These are phyloP conservation scores for Etheostoma cragini DNA, from an alignment of 2,113 vertebrate genomes.

Conservation along the genomic window DNA sequence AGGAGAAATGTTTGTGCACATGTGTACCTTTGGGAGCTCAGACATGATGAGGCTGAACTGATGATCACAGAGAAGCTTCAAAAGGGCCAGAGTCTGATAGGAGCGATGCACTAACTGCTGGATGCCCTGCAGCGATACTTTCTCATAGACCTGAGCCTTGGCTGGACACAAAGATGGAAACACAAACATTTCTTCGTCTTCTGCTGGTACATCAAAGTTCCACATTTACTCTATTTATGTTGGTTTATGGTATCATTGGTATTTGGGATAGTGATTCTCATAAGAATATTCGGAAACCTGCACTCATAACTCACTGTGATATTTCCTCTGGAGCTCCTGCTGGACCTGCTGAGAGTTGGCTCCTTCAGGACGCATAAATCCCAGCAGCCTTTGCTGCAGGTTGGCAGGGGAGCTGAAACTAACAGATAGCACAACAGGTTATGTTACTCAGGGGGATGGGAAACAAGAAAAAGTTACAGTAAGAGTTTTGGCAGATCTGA, in stretches of 20 bases:
- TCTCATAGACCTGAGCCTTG: slow-evolving; percentile 95
- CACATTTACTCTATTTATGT: background rate
- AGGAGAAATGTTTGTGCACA: background rate
- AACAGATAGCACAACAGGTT: slow-evolving; percentile 38
- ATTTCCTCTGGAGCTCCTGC: slow-evolving; percentile 96
- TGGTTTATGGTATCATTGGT: background rate
- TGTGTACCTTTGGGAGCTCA: slow-evolving; percentile 93
- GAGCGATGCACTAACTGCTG: slow-evolving; percentile 94
- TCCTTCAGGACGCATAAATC: slow-evolving; percentile 92
- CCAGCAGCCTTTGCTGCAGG: slow-evolving; percentile 91
- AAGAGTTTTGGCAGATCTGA: background rate
- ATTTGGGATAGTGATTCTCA: background rate
- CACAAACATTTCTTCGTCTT: background rate
- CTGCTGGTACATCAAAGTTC: background rate
- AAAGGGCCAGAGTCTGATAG: slow-evolving; percentile 94
- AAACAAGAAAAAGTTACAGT: background rate
- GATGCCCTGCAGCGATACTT: slow-evolving; percentile 93
- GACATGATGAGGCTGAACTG: slow-evolving; percentile 93
- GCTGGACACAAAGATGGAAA: slow-evolving; percentile 71
- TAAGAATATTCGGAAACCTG: slow-evolving; percentile 1
- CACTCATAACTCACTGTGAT: slow-evolving; percentile 86
- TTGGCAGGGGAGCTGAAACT: slow-evolving; percentile 91
- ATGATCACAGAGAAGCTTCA: slow-evolving; percentile 97
- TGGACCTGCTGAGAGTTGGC: slow-evolving; percentile 94
- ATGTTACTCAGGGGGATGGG: slow-evolving; percentile 26